Percentiles rank a stretch among this genome's conserved stretches.
These are phyloP conservation scores for Babylonia areolata DNA, from an alignment of 1,140 invertebrate species.

Conservation along the genomic window DNA sequence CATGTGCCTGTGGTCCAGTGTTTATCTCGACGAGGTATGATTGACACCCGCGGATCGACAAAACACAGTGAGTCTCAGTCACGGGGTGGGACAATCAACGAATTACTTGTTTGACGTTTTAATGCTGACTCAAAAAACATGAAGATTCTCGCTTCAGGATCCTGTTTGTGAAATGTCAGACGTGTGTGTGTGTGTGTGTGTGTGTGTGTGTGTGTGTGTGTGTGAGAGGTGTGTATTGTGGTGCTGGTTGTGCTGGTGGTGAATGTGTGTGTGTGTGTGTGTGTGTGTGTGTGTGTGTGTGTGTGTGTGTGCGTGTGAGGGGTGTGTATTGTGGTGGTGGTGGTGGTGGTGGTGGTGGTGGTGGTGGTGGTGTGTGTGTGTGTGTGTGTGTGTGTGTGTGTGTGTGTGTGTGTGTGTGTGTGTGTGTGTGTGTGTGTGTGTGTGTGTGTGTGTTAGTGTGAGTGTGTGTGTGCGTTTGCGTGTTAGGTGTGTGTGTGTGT, in stretches of 20 bases:
- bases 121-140: no score
- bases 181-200: conserved; percentile 22
- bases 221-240: neutral
- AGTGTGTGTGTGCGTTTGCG: neutral
- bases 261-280: neutral
- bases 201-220: conserved; percentile 24
- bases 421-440: conserved; percentile 1
- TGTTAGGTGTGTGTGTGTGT: conserved; percentile 1
- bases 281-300: neutral
- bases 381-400: conserved; percentile 14
- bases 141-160: no score
- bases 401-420: neutral
- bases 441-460: neutral
- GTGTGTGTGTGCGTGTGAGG: neutral
- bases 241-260: no score
- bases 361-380: neutral
- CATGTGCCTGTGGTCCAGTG: no score
- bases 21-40: no score
- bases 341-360: neutral
- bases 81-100: no score
- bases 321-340: neutral
- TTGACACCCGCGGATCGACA: no score
- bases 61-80: no score
- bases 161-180: no score
- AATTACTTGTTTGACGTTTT: no score